Conservation (phyloP, 2,113 vertebrate species). For the Indicator maculatus region DNA sequence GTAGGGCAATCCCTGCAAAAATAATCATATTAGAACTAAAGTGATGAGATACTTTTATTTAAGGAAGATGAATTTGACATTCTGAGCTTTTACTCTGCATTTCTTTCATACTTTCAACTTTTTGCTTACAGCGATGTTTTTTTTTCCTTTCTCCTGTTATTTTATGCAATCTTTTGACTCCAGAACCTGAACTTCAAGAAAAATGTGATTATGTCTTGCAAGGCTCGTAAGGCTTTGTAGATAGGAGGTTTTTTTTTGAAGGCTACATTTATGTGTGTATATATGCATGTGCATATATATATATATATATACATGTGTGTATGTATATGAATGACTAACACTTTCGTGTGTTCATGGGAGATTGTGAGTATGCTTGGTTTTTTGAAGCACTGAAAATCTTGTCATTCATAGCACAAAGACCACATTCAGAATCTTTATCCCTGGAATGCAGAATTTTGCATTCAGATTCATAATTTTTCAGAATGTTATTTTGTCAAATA, state of each 20-base stretch:
- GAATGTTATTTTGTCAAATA: background rate
- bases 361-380: background rate
- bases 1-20: slow-evolving; percentile 27
- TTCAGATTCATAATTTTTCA: background rate
- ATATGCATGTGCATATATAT: background rate
- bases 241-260: background rate
- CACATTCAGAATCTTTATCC: background rate
- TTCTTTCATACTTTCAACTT: slow-evolving; percentile 20
- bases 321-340: background rate
- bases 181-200: background rate
- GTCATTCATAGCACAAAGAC: background rate
- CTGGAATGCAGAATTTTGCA: background rate
- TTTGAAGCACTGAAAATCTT: background rate
- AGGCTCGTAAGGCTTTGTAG: background rate
- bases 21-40: slow-evolving; percentile 36
- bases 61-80: slow-evolving; percentile 38
- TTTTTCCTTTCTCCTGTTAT: background rate
- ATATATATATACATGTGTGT: too few relatives aligned
- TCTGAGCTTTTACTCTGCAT: slow-evolving; percentile 10
- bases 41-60: slow-evolving; percentile 30
- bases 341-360: background rate
- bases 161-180: background rate
- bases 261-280: background rate
- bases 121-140: background rate
- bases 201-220: background rate